These are phyloP conservation scores for Eclectus roratus DNA, from an alignment of 2,113 vertebrate genomes.

Conservation along the genomic window DNA sequence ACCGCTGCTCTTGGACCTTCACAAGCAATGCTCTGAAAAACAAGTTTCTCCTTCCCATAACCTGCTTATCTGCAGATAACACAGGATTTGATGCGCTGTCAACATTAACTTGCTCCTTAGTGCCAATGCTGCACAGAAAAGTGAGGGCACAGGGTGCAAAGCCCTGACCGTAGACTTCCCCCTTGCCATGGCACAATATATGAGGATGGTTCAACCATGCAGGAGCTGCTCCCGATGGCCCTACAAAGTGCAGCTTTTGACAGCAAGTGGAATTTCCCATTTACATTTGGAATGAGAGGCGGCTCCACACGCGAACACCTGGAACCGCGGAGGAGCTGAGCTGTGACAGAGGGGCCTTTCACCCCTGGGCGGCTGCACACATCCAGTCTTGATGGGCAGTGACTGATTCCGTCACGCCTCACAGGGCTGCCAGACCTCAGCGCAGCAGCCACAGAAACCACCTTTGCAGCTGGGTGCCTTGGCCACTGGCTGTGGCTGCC, in stretches of 20 bases:
- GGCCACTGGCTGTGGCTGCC: background rate
- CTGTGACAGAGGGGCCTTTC: constrained; percentile 45
- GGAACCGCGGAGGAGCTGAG: background rate
- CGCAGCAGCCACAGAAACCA: background rate
- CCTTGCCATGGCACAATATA: accelerated
- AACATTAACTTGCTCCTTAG: background rate
- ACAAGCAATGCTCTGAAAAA: background rate
- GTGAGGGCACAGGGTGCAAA: accelerated
- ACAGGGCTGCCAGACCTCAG: background rate
- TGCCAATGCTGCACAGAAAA: background rate
- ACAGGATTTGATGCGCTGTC: background rate
- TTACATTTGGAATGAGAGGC: constrained; percentile 2
- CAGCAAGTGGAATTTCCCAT: constrained; percentile 18
- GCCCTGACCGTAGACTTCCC: background rate
- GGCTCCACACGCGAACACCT: background rate
- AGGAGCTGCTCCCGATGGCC: background rate
- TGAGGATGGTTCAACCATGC: background rate
- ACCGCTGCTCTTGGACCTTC: background rate
- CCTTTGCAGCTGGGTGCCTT: accelerated
- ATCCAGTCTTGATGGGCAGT: background rate
- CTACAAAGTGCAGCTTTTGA: background rate
- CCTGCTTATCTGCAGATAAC: background rate
- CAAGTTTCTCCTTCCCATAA: background rate
- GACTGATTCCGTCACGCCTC: background rate
- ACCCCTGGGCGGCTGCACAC: background rate